phyloP scores from a whole-genome alignment of 2,113 vertebrate genomes.

The Leptodactylus fuscus region DNA sequence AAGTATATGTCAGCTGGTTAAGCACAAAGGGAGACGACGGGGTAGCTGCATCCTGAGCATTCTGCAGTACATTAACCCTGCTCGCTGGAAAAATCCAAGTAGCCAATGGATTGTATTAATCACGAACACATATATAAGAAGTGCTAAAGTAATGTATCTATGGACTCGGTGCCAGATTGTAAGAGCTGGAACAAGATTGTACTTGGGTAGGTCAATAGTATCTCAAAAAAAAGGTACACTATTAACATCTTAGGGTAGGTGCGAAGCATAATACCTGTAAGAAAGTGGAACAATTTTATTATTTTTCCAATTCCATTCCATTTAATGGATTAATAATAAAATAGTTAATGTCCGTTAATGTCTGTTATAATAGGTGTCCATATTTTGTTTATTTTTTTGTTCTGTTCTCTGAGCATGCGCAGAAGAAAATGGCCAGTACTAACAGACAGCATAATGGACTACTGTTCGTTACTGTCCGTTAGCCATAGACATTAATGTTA shows the following conservation, averaged over 20 bases:
- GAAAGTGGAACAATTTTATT: too few species aligned
- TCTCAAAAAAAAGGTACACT: too few species aligned
- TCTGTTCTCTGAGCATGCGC: too few species aligned
- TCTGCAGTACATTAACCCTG: not conserved
- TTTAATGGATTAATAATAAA: too few species aligned
- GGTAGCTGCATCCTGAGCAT: not conserved
- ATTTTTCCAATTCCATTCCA: too few species aligned
- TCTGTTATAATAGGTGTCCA: too few species aligned
- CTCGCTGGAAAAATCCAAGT: not conserved
- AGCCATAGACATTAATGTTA: too few species aligned
- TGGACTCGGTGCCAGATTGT: not conserved
- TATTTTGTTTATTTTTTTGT: too few species aligned
- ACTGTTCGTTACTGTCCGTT: too few species aligned
- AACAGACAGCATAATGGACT: too few species aligned
- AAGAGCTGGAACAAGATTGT: conserved; percentile 5
- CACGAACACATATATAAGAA: not conserved
- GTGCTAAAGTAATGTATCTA: not conserved
- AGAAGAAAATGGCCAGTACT: too few species aligned
- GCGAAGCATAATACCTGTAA: not conserved
- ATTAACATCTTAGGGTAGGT: not conserved
- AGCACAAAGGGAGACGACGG: not conserved
- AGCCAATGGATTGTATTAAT: not conserved
- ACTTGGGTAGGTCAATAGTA: not conserved
- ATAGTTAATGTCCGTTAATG: too few species aligned
- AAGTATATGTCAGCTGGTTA: conserved; percentile 53